Percentiles rank a stretch among this genome's conserved stretches.
Conservation (phyloP, 1,140 invertebrate genomes). For the Cyclina sinensis region DNA sequence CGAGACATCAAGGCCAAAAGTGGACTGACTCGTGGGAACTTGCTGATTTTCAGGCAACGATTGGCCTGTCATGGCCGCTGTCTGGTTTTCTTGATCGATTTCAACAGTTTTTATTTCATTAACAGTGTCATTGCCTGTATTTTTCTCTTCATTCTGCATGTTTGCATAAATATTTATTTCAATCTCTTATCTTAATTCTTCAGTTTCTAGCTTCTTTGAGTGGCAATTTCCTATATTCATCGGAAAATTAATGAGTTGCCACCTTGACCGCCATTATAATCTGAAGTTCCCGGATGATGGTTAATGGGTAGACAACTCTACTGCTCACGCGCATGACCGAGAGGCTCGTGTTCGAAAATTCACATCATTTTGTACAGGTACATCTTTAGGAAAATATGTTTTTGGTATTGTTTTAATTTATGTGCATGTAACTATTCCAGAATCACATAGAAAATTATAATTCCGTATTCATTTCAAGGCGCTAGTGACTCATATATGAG, state of each 20-base stretch:
- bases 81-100: slow-evolving; percentile 80
- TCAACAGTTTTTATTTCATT: slow-evolving; percentile 87
- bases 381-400: too few relatives aligned
- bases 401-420: too few relatives aligned
- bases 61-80: slow-evolving; percentile 77
- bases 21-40: slow-evolving; percentile 91
- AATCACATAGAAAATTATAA: too few relatives aligned
- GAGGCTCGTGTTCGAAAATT: slow-evolving; percentile 12
- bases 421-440: too few relatives aligned
- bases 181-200: slow-evolving; percentile 58
- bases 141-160: slow-evolving; percentile 96
- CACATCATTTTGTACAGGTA: too few relatives aligned
- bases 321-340: background rate
- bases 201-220: slow-evolving; percentile 10
- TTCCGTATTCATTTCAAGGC: too few relatives aligned
- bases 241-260: slow-evolving; percentile 78
- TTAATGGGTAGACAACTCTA: slow-evolving; percentile 78
- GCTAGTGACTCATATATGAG: too few relatives aligned
- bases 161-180: slow-evolving; percentile 83
- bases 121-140: slow-evolving; percentile 90
- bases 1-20: slow-evolving; percentile 95
- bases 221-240: slow-evolving; percentile 51
- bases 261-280: slow-evolving; percentile 86
- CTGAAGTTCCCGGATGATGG: slow-evolving; percentile 83
- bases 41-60: slow-evolving; percentile 87